Percentiles rank a stretch among this genome's conserved stretches.
phyloP scores from a whole-genome alignment of 2,888 invertebrate genomes.

The Gymnocheta viridis region DNA sequence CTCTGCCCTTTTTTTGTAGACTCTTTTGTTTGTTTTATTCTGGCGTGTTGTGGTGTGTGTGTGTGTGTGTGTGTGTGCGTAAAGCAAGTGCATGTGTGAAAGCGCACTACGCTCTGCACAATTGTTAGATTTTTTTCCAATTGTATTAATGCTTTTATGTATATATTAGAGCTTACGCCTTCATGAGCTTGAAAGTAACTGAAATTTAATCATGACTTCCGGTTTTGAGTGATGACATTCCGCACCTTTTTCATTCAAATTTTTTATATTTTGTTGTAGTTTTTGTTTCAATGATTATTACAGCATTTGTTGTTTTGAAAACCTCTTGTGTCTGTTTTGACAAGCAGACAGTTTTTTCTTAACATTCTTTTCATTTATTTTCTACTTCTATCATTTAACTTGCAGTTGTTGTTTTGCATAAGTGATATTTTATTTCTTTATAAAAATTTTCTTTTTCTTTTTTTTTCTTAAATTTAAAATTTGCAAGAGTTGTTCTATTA shows the following conservation, averaged over 20 bases:
- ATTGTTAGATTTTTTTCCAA: background rate
- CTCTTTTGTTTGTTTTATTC: background rate
- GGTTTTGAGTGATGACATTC: slow-evolving; percentile 46
- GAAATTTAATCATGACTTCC: slow-evolving; percentile 63
- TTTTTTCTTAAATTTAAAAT: slow-evolving; percentile 48
- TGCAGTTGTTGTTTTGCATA: background rate
- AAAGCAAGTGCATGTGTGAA: background rate
- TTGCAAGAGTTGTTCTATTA: slow-evolving; percentile 35
- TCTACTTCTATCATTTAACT: slow-evolving; percentile 11
- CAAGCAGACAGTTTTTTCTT: slow-evolving; percentile 35
- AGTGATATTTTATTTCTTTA: background rate
- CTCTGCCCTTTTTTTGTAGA: background rate
- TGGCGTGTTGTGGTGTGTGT: background rate
- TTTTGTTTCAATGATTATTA: background rate
- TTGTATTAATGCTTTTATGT: background rate
- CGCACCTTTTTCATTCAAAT: slow-evolving; percentile 15
- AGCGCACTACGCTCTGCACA: background rate
- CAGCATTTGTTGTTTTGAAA: background rate
- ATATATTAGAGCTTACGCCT: background rate
- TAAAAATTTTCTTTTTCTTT: background rate
- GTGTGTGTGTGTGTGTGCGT: background rate
- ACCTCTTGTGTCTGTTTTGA: background rate
- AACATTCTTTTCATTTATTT: slow-evolving; percentile 54
- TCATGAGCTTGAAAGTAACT: slow-evolving; percentile 16
- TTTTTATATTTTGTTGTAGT: background rate